phyloP scores from a whole-genome alignment of 2,888 invertebrate species.

The Nomada ruficornis region DNA sequence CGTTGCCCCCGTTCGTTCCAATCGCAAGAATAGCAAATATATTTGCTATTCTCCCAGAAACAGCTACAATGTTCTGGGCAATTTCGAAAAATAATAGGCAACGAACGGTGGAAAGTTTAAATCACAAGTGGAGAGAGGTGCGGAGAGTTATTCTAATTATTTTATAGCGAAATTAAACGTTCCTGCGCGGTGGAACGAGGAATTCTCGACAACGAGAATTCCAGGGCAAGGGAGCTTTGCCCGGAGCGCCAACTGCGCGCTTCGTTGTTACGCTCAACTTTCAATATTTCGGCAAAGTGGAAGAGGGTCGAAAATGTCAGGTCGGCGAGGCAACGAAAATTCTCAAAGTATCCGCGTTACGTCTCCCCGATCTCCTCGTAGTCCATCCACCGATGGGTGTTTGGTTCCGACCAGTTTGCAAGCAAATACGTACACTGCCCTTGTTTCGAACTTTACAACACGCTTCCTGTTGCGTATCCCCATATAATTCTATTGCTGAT shows the following conservation, averaged over 20 bases:
- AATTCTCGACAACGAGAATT: neutral
- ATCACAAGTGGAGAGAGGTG: neutral
- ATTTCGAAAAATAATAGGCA: conserved; percentile 14
- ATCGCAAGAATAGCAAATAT: conserved; percentile 10
- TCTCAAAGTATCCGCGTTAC: conserved; percentile 13
- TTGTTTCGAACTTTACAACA: conserved; percentile 28
- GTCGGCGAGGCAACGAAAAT: neutral
- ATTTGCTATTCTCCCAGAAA: neutral
- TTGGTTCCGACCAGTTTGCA: neutral
- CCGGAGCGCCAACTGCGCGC: neutral
- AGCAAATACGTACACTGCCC: neutral
- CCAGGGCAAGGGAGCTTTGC: neutral
- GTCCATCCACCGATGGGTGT: neutral
- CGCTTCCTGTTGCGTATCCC: conserved; percentile 25
- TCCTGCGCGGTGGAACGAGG: neutral
- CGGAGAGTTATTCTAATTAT: neutral
- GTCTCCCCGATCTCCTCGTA: neutral
- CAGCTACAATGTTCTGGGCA: neutral
- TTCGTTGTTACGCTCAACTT: neutral
- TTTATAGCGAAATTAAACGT: neutral
- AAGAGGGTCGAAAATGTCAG: neutral
- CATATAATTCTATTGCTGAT: conserved; percentile 46
- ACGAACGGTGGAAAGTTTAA: neutral
- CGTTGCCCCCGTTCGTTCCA: neutral
- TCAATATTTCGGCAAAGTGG: neutral